Conservation (phyloP, 2,113 vertebrate genomes). For the Corapipo altera region DNA sequence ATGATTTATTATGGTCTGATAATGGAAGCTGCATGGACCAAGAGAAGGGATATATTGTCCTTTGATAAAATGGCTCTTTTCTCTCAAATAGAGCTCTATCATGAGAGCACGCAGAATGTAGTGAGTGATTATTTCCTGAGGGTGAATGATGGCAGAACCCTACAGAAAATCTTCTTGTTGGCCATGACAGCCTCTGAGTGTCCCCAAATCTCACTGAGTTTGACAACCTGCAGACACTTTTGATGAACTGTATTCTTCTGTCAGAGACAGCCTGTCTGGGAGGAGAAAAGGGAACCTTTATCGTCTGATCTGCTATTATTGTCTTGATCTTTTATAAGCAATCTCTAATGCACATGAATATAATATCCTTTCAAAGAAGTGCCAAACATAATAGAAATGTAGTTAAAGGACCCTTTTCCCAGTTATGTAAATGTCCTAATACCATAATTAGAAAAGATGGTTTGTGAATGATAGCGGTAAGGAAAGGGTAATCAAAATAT, state of each 20-base stretch:
- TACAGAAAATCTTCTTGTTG: constrained; percentile 94
- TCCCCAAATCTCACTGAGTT: constrained; percentile 82
- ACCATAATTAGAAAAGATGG: constrained; percentile 80
- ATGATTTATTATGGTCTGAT: constrained; percentile 87
- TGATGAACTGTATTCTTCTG: constrained; percentile 88
- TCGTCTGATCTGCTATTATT: constrained; percentile 85
- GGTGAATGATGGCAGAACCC: constrained; percentile 88
- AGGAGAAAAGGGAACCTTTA: constrained; percentile 84
- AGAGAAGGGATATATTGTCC: constrained; percentile 92
- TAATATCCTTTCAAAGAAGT: constrained; percentile 84
- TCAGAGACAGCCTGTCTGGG: constrained; percentile 87
- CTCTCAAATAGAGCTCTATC: constrained; percentile 81
- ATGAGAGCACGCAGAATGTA: constrained; percentile 79
- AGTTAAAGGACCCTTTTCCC: constrained; percentile 77
- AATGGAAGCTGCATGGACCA: constrained; percentile 85
- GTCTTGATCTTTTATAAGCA: constrained; percentile 86
- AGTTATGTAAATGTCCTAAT: constrained; percentile 80
- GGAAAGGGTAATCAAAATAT: constrained; percentile 77
- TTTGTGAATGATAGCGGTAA: constrained; percentile 73
- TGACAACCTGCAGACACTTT: constrained; percentile 97
- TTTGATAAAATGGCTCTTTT: constrained; percentile 80
- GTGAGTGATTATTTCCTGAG: constrained; percentile 90
- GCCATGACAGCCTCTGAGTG: constrained; percentile 83
- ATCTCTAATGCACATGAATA: constrained; percentile 85
- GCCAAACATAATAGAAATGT: constrained; percentile 83